Evolutionary conservation across 2,888 invertebrate genomes (phyloP).

Genomic region (Desoria tigrina): DNA sequence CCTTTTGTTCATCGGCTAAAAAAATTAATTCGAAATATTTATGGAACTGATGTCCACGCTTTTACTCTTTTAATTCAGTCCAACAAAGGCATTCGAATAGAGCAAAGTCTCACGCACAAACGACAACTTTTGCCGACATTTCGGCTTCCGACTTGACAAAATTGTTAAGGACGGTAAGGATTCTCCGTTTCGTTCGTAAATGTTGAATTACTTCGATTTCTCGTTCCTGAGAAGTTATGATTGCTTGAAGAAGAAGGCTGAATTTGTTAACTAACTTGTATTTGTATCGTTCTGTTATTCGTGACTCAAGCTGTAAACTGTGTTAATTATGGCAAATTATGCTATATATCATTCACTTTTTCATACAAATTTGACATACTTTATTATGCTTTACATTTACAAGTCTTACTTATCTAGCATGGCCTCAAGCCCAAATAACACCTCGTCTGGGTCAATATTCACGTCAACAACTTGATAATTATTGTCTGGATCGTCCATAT

Average conservation of each 20-base stretch:
- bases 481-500: conserved; percentile 24
- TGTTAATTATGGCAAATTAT: neutral
- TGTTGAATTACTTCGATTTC: conserved; percentile 46
- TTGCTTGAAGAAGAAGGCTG: conserved; percentile 45
- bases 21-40: neutral
- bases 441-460: conserved; percentile 44
- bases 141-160: conserved; percentile 41
- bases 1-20: conserved; percentile 29
- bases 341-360: neutral
- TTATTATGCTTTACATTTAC: no score
- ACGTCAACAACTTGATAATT: conserved; percentile 40
- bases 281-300: conserved; percentile 45
- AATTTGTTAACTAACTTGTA: conserved; percentile 45
- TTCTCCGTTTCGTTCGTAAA: conserved; percentile 42
- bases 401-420: conserved; percentile 39
- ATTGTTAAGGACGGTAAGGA: conserved; percentile 36
- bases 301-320: conserved; percentile 38
- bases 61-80: conserved; percentile 9
- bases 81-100: no score
- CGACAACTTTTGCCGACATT: conserved; percentile 21
- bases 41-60: neutral
- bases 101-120: neutral
- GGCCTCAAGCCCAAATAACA: conserved; percentile 37
- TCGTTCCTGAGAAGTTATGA: conserved; percentile 48
- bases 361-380: no score